Base-by-base conservation (phyloP, 1,140 invertebrate species). In the Chironomus tepperi region DNA sequence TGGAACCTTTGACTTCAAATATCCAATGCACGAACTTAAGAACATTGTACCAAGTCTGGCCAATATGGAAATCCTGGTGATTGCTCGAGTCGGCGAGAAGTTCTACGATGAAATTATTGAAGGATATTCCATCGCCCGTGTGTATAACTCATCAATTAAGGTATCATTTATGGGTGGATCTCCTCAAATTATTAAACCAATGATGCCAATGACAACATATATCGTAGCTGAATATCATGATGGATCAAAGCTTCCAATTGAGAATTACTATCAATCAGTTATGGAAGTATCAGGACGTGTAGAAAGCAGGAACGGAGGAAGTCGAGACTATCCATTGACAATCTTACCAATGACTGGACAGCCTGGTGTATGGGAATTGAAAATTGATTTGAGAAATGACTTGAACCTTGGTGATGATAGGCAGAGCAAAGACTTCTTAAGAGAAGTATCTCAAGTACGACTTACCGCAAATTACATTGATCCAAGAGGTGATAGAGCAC, bases 101-200 rank as follows among this genome's bases (percentile, higher is more conserved):
- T 97, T 94, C 82, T 87, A 95, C 74, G 90, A 96, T 79, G 92
- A 95, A 83, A 85, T 93, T 15, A 89, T 94, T 10, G 89, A 93
- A 77, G 96, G 96, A 0, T 96, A 91, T 84, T 91, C 95, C 0
- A 90, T 90, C 24, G 92, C 95, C 0, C 85, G 94, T 74, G 90
- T 98, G 42, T 97, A 90, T 80, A 95, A 94, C 81, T 94, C 93
- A 0, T 91, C 90, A 6, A 84, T 97, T 9, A 87, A 88, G 74
- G 85, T 98, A 0, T 84, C 89, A 47, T 96, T 97, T 81, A 84
- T 98, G 0, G 96, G 96, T 0, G 93, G 93, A 24, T 89, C 89
- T 0, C 92, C 96, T 3, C 93, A 97, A 83, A 90, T 98, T 10
- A 98, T 98, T 83, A 98, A 98, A 82, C 95, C 96, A 0, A 85